phyloP scores from a whole-genome alignment of 2,888 invertebrate species.

The Alloscopus bannaensis region DNA sequence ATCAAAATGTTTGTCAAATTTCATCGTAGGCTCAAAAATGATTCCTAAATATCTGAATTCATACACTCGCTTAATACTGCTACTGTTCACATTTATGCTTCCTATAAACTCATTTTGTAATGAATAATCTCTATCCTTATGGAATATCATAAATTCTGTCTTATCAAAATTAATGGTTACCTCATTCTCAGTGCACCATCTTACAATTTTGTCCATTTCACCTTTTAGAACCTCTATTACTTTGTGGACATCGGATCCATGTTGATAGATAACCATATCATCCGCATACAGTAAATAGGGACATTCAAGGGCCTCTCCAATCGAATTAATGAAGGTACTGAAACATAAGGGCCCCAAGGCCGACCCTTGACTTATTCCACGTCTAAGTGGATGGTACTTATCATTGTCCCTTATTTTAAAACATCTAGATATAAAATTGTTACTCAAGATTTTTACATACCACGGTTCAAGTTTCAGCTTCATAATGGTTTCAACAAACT shows the following conservation, averaged over 20 bases:
- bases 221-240: background rate
- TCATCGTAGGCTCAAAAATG: background rate
- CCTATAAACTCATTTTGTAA: background rate
- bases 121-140: constrained; percentile 17
- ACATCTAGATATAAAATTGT: constrained; percentile 18
- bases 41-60: constrained; percentile 35
- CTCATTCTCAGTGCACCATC: constrained; percentile 25
- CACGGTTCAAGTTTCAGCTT: too few relatives aligned
- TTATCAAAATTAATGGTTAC: constrained; percentile 34
- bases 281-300: constrained; percentile 44
- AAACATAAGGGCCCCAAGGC: constrained; percentile 46
- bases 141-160: constrained; percentile 39
- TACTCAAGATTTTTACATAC: constrained; percentile 22
- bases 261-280: constrained; percentile 28
- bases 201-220: constrained; percentile 8
- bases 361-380: constrained; percentile 56
- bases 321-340: constrained; percentile 44
- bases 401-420: constrained; percentile 12
- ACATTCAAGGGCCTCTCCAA: constrained; percentile 23
- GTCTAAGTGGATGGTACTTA: constrained; percentile 4
- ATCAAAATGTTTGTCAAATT: constrained; percentile 20
- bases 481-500: background rate
- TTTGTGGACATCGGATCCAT: constrained; percentile 1
- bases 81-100: background rate
- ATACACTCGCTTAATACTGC: constrained; percentile 14